These are phyloP conservation scores for Hypsopygia costalis DNA, from an alignment of 2,888 invertebrate species.

Conservation along the genomic window DNA sequence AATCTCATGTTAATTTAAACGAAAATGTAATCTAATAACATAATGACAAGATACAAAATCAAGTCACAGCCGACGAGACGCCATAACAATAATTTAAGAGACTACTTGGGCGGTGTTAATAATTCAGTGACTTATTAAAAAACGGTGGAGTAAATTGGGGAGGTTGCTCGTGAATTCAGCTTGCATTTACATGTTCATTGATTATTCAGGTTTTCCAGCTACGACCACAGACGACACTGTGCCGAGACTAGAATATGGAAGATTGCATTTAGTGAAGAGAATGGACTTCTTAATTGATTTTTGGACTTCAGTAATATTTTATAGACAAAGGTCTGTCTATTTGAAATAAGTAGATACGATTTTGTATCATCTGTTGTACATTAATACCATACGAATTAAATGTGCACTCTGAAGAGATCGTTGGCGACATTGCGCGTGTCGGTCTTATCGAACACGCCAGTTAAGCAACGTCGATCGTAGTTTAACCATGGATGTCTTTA, in stretches of 20 bases:
- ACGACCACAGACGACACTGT: neutral
- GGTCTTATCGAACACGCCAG: no score
- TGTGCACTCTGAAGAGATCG: no score
- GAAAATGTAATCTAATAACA: conserved; percentile 2
- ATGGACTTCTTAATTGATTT: neutral
- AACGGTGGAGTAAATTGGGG: conserved; percentile 49
- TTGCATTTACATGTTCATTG: conserved; percentile 65
- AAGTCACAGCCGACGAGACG: conserved; percentile 27
- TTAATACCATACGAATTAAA: no score
- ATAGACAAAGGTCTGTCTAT: no score
- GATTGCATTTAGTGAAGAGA: neutral
- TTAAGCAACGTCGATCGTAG: no score
- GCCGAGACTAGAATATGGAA: conserved; percentile 9
- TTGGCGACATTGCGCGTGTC: no score
- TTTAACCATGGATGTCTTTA: no score
- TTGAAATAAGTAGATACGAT: no score
- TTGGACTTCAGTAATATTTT: no score
- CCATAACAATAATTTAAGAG: conserved; percentile 63
- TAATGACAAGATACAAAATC: conserved; percentile 25
- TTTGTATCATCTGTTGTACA: no score
- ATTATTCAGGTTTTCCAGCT: conserved; percentile 44
- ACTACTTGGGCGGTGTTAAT: conserved; percentile 52
- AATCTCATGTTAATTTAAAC: neutral
- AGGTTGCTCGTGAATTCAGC: conserved; percentile 41
- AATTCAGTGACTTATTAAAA: conserved; percentile 66